Percentiles rank a stretch among this genome's conserved stretches.
Evolutionary conservation across 2,888 invertebrate genomes (phyloP).

Genomic region (Epistrophe grossulariae): DNA sequence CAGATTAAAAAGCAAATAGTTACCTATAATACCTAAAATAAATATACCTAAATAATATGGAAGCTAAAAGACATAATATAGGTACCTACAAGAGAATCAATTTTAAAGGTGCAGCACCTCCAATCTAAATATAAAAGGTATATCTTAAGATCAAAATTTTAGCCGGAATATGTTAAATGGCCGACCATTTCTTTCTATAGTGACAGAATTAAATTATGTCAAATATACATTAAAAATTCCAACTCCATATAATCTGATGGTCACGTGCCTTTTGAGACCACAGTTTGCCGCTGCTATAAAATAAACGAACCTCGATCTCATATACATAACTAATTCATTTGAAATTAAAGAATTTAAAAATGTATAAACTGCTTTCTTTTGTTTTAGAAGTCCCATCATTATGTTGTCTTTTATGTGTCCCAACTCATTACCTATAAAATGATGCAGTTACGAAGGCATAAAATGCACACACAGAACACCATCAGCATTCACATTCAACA

Average conservation of each 20-base stretch:
- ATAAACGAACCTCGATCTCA: conserved; percentile 20
- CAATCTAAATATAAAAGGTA: not conserved
- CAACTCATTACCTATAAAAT: conserved; percentile 46
- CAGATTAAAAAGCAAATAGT: too few species aligned
- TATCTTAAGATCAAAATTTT: not conserved
- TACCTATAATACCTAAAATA: too few species aligned
- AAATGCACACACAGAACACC: conserved; percentile 10
- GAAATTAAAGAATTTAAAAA: conserved; percentile 65
- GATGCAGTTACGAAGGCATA: conserved; percentile 34
- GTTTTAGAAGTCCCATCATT: conserved; percentile 44
- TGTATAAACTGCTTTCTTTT: conserved; percentile 59
- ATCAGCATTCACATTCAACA: conserved; percentile 3
- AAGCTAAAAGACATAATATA: too few species aligned
- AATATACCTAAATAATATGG: too few species aligned
- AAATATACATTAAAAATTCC: conserved; percentile 43
- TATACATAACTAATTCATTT: conserved; percentile 64
- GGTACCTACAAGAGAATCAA: not conserved
- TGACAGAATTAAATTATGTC: conserved; percentile 2
- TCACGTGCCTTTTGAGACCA: conserved; percentile 58
- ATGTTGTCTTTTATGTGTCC: conserved; percentile 42
- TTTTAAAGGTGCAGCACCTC: not conserved
- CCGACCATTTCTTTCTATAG: not conserved
- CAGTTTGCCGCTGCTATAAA: not conserved
- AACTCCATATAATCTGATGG: conserved; percentile 22
- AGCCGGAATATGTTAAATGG: not conserved